Conservation (phyloP, 2,797 vertebrate genomes). For the Spinus olivaceus region DNA sequence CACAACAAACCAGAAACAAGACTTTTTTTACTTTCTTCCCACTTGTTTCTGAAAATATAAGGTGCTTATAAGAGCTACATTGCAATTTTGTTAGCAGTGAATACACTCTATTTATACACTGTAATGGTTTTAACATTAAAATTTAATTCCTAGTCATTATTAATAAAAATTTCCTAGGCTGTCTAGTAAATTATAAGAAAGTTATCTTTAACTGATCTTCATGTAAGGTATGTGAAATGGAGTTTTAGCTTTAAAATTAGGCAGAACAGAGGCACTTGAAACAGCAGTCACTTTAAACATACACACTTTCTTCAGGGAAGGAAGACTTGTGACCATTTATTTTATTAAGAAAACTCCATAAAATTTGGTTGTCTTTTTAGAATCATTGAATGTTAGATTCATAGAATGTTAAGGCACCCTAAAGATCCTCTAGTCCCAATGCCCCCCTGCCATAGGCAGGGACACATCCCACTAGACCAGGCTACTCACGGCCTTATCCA, state of each 20-base stretch:
- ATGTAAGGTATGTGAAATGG: neutral
- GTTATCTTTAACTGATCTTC: neutral
- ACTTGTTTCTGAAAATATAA: neutral
- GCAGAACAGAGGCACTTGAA: neutral
- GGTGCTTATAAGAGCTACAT: neutral
- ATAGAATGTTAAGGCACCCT: neutral
- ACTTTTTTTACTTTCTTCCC: neutral
- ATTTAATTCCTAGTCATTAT: conserved; percentile 8
- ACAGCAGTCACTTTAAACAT: neutral
- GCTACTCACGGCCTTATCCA: neutral
- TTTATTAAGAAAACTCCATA: neutral
- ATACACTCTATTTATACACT: neutral
- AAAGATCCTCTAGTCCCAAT: neutral
- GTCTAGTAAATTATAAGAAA: neutral
- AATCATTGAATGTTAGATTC: neutral
- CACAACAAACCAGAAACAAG: neutral
- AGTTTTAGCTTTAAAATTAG: neutral
- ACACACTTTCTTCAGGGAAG: neutral
- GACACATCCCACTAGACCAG: neutral
- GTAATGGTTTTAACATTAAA: neutral
- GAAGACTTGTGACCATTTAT: neutral
- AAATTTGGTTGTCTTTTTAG: neutral
- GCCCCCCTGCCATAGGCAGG: neutral
- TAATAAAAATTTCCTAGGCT: conserved; percentile 11
- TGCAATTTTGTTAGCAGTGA: neutral